These are phyloP conservation scores for Halesus radiatus DNA, from an alignment of 1,140 invertebrate genomes.

Conservation along the genomic window DNA sequence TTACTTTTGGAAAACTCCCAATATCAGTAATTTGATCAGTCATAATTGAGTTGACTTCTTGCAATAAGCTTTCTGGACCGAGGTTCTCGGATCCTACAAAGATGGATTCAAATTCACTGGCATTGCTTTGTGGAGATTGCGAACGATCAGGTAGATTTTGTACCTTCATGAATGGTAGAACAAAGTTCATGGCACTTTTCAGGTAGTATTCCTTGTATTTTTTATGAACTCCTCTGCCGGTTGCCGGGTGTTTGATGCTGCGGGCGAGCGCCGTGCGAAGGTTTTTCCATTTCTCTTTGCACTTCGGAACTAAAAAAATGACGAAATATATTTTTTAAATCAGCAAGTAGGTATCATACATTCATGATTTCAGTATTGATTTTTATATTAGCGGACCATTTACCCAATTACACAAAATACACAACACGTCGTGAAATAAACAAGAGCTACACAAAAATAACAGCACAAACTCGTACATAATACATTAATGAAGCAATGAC, in stretches of 20 bases:
- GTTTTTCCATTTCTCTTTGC: constrained; percentile 23
- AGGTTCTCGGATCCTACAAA: background rate
- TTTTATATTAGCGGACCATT: too few species aligned
- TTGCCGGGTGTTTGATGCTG: background rate
- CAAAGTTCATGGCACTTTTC: background rate
- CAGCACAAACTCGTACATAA: too few species aligned
- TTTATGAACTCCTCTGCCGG: background rate
- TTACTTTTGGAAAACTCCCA: too few species aligned
- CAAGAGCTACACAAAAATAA: too few species aligned
- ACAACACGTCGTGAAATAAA: too few species aligned
- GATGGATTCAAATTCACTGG: background rate
- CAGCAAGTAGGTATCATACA: too few species aligned
- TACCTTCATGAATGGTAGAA: constrained; percentile 9
- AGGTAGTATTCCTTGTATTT: constrained; percentile 9
- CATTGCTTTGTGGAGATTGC: background rate
- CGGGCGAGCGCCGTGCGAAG: background rate
- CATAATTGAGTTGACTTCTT: background rate
- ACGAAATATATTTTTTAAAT: too few species aligned
- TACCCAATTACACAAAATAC: too few species aligned
- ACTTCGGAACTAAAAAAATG: background rate
- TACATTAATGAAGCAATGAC: too few species aligned
- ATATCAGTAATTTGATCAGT: too few species aligned
- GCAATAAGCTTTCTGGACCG: background rate
- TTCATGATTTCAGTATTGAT: too few species aligned
- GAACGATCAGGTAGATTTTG: background rate